These are phyloP conservation scores for Pyrocephalus nanus DNA, from an alignment of 2,797 vertebrate species.

Conservation along the genomic window DNA sequence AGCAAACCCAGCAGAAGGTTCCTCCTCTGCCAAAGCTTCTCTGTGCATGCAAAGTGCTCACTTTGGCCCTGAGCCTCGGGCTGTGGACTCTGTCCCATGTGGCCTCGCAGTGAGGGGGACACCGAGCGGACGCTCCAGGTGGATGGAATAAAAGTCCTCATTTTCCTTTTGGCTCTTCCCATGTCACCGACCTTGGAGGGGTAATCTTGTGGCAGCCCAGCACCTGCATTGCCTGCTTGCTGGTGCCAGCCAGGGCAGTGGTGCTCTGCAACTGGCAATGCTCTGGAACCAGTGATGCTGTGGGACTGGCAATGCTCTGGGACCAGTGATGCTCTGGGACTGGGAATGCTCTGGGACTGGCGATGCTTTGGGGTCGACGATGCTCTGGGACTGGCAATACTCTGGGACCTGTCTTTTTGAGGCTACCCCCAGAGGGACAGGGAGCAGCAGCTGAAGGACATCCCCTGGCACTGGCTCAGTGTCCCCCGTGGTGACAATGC, in stretches of 20 bases:
- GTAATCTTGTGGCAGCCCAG: fast-evolving
- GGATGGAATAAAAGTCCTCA: background rate
- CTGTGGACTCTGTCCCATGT: background rate
- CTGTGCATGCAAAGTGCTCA: fast-evolving
- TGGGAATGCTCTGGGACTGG: background rate
- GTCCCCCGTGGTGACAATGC: fast-evolving
- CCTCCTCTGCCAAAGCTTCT: background rate
- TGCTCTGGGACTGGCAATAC: background rate
- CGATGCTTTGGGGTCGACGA: background rate
- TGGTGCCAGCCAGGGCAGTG: background rate
- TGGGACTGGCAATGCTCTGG: fast-evolving
- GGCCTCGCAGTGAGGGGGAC: background rate
- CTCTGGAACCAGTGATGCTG: background rate
- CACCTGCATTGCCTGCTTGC: background rate
- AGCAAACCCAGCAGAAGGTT: background rate
- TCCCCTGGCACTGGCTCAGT: background rate
- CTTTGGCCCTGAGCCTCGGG: background rate
- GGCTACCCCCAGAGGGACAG: background rate
- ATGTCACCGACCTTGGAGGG: fast-evolving
- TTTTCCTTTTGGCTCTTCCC: background rate
- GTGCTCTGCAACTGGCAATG: background rate
- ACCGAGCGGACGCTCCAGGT: fast-evolving
- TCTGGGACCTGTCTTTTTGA: background rate
- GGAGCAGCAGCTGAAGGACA: background rate
- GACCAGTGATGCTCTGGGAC: fast-evolving